Conservation (phyloP, 2,888 invertebrate species). For the Camponotus fellah region DNA sequence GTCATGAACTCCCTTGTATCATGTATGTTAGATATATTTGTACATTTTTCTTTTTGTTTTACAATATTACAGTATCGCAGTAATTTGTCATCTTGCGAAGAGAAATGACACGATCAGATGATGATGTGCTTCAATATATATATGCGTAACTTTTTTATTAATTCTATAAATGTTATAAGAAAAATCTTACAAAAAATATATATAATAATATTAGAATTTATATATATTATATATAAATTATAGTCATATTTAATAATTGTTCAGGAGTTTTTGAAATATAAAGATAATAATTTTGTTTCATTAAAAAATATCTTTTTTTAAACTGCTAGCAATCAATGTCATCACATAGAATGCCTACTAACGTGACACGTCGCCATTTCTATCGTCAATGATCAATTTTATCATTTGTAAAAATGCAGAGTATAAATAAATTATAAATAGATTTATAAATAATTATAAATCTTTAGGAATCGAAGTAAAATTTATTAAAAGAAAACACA, state of each 20-base stretch:
- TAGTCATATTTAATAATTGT: neutral
- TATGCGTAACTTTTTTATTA: too few relatives aligned
- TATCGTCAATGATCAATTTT: neutral
- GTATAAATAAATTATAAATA: slow-evolving; percentile 13
- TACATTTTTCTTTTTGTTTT: neutral
- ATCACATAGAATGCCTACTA: neutral
- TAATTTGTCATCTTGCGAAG: neutral
- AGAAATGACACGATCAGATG: neutral
- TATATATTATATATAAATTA: too few relatives aligned
- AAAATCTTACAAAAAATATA: too few relatives aligned
- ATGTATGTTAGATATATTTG: neutral
- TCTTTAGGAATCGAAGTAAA: neutral
- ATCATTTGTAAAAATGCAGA: neutral
- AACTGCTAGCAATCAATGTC: neutral
- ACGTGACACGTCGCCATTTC: neutral
- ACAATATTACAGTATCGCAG: neutral
- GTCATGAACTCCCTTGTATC: neutral
- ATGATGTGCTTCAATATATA: too few relatives aligned
- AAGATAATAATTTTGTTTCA: neutral
- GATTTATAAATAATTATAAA: too few relatives aligned
- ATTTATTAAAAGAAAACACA: neutral
- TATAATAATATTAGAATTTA: too few relatives aligned
- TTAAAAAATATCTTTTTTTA: neutral
- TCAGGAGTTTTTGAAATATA: neutral
- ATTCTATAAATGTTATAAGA: too few relatives aligned